Evolutionary conservation across 2,113 vertebrate genomes (phyloP), one percentile per base, ranked within the genome.

Genomic region (Grantiella picta): DNA sequence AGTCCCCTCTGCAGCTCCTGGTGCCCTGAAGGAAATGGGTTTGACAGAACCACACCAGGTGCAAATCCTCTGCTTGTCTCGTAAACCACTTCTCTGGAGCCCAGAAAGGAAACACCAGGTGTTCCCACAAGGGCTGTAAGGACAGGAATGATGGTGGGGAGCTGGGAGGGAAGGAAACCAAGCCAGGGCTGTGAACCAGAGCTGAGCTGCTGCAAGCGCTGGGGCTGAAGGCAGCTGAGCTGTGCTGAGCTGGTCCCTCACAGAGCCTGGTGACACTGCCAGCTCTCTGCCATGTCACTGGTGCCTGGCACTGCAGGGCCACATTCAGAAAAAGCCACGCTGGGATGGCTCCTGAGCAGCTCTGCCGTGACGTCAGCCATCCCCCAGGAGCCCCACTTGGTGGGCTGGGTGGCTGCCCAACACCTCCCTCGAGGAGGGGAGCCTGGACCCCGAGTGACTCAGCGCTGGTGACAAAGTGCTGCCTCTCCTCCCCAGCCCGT

Each of bases 21-120:
- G 19, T 0, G 2, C 7, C 0, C 1, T 0, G 1, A 23, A 49
- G 33, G 61, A 29, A 61, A 29, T 1, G 4, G 40, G 13, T 2
- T 24, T 5, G 11, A 31, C 44, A 35, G 69, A 81, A 29, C 33
- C 56, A 49, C 15, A 7, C 27, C 3, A 31, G 31, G 22, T 10
- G 33, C 36, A 36, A 6, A 12, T 11, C 10, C 50, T 11, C 24
- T 11, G 3, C 10, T 63, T 2, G 1, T 7, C 10, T 22, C 47
- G 5, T 1, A 31, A 22, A 53, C 15, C 14, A 1, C 47, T 57
- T 29, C 42, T 44, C 21, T 40, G 33, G 29, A 44, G 50, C 28
- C 49, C 31, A 33, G 29, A 44, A 15, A 38, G 25, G 35, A 59
- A 69, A 14, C 1, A 0, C 17, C 59, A 9, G 31, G 3, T 19